Base-by-base conservation (phyloP, 2,888 invertebrate genomes). In the Cerastoderma edule region DNA sequence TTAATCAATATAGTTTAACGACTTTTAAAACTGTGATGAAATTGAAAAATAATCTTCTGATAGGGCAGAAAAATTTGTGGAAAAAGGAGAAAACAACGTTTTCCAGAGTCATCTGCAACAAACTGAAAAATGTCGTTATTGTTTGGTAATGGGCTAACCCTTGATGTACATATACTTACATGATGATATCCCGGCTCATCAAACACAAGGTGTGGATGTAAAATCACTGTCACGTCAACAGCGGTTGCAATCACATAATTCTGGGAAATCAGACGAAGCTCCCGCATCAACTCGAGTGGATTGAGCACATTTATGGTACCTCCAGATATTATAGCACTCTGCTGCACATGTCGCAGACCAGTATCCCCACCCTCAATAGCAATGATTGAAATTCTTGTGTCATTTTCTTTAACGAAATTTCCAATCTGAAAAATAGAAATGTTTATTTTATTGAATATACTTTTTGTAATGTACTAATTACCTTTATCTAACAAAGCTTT, bases 211-310 rank as follows among this genome's bases (percentile, higher is more conserved):
- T 85, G 80, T 16, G 88, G 86, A 70, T 89, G 88, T 10, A 89
- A 77, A 33, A 85, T 79, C 28, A 88, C 84, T 22, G 79, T 81
- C 2, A 90, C 85, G 27, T 86, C 84, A 3, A 89, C 89, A 57
- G 85, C 83, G n/a, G 88, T 88, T 32, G 90, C 90, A 6, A 90
- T 83, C 19, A 88, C 75, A 33, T 87, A 86, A 77, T 90, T 90
- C 84, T 90, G 90, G 13, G 87, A 82, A 53, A 90, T 88, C 32
- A 87, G 74, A 1, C 90, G 78, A 27, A 90, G 75, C 75, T 90
- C 88, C 27, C 90, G 73, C 71, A 88, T 85, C 65, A 90, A 86
- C 80, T 90, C 90, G 46, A 87, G 69, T 8, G 90, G 90, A 60
- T 89, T 84, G 16, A 90, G 84, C 32, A 88, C 83, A 78, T 88